Percentiles rank a stretch among this genome's conserved stretches.
phyloP scores from a whole-genome alignment of 1,140 invertebrate genomes.

The Monochamus saltuarius region DNA sequence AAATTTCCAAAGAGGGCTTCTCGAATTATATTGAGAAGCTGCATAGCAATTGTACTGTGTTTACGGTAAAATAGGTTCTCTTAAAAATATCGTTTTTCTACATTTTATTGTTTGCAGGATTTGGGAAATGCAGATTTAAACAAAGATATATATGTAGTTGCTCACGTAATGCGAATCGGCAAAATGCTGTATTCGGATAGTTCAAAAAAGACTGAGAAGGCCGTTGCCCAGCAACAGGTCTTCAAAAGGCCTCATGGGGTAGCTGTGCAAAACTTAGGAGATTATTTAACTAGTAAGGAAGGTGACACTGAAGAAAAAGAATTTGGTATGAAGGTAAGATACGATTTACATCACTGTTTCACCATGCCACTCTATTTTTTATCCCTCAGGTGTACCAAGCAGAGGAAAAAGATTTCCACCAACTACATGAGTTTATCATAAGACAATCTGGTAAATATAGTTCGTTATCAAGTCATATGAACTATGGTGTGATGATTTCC shows the following conservation, averaged over 20 bases:
- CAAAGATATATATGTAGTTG: constrained; percentile 81
- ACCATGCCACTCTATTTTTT: not conserved
- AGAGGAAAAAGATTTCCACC: constrained; percentile 89
- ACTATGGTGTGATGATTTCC: constrained; percentile 74
- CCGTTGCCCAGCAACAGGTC: constrained; percentile 55
- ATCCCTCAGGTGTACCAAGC: constrained; percentile 73
- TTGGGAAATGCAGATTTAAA: constrained; percentile 78
- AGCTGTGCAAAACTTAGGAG: constrained; percentile 70
- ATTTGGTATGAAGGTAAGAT: constrained; percentile 56
- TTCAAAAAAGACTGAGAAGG: constrained; percentile 64
- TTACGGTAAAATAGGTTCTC: constrained; percentile 64
- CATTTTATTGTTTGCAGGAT: constrained; percentile 51
- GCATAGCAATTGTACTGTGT: constrained; percentile 85
- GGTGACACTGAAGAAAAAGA: constrained; percentile 69
- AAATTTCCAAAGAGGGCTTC: constrained; percentile 85
- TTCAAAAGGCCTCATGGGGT: constrained; percentile 82
- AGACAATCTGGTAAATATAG: constrained; percentile 81
- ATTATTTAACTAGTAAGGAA: constrained; percentile 62
- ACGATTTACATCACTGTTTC: not conserved
- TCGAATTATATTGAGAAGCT: constrained; percentile 86
- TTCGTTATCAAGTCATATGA: constrained; percentile 71
- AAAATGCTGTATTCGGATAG: constrained; percentile 82
- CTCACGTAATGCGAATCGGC: constrained; percentile 85
- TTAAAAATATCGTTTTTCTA: too few species aligned
- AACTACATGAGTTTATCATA: constrained; percentile 86